These are phyloP conservation scores for Drosophila birchii DNA, from an alignment of 2,888 invertebrate genomes.

Conservation along the genomic window DNA sequence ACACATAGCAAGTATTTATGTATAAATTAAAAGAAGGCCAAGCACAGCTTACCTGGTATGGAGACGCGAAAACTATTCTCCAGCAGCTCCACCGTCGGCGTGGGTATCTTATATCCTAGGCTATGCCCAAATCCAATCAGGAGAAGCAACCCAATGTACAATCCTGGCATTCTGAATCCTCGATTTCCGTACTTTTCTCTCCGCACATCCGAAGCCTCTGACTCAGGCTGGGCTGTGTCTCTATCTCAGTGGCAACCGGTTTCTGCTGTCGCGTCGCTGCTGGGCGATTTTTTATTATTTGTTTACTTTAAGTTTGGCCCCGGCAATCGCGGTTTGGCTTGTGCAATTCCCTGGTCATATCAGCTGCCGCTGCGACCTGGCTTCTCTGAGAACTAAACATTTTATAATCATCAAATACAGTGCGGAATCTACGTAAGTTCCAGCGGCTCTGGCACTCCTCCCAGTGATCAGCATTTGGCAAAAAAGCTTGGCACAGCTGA, in stretches of 20 bases:
- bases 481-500: slow-evolving; percentile 26
- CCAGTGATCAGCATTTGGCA: not conserved
- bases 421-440: not conserved
- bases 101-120: slow-evolving; percentile 65
- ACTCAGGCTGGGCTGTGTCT: slow-evolving; percentile 32
- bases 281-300: slow-evolving; percentile 22
- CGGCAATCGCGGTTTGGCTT: slow-evolving; percentile 13
- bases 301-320: slow-evolving; percentile 35
- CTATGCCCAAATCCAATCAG: slow-evolving; percentile 21
- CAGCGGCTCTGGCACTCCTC: not conserved
- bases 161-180: slow-evolving; percentile 34
- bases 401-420: not conserved
- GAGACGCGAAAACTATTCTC: slow-evolving; percentile 75
- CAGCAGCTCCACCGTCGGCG: slow-evolving; percentile 62
- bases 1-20: not conserved
- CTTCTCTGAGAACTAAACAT: slow-evolving; percentile 12
- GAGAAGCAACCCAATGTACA: slow-evolving; percentile 12
- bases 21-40: not conserved
- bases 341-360: slow-evolving; percentile 18
- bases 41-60: slow-evolving; percentile 73
- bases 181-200: not conserved
- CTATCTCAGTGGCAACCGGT: slow-evolving; percentile 31
- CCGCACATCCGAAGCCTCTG: slow-evolving; percentile 26
- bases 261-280: slow-evolving; percentile 6
- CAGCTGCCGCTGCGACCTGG: slow-evolving; percentile 12